These are phyloP conservation scores for Tokudaia tokunoshimensis DNA, from an alignment of 2,797 vertebrate genomes.

Conservation along the genomic window DNA sequence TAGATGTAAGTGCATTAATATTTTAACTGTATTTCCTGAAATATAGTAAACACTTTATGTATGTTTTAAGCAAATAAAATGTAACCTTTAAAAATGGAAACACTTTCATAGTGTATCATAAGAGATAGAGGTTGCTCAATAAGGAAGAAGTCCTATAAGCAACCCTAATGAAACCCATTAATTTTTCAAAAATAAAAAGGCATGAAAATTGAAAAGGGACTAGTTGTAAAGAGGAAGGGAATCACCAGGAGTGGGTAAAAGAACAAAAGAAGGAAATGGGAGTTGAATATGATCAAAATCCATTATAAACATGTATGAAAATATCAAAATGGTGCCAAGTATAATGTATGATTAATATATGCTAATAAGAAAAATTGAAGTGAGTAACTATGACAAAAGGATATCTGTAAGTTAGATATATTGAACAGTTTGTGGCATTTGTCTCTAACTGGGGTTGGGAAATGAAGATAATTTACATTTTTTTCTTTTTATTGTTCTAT, in stretches of 20 bases:
- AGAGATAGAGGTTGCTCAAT: not conserved
- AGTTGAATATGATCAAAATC: not conserved
- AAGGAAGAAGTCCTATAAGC: not conserved
- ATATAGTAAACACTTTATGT: not conserved
- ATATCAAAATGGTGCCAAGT: not conserved
- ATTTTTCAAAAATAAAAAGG: not conserved
- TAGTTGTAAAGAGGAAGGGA: not conserved
- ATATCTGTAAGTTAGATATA: not conserved
- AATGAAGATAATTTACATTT: not conserved
- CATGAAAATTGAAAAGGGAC: not conserved
- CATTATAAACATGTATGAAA: not conserved
- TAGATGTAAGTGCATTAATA: not conserved
- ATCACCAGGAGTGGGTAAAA: not conserved
- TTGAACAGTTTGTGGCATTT: not conserved
- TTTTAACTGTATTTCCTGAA: not conserved
- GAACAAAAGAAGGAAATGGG: not conserved
- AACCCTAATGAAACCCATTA: not conserved
- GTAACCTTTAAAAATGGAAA: not conserved
- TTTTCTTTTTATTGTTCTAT: not conserved
- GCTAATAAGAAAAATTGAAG: not conserved
- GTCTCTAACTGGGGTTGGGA: not conserved
- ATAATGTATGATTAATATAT: not conserved
- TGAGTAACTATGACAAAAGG: not conserved
- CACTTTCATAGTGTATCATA: not conserved
- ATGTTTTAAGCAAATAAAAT: not conserved